A percentile compares a stretch with the other conserved stretches of the same genome.
These are phyloP conservation scores for Hydriomena furcata DNA, from an alignment of 2,888 invertebrate species.

Conservation along the genomic window DNA sequence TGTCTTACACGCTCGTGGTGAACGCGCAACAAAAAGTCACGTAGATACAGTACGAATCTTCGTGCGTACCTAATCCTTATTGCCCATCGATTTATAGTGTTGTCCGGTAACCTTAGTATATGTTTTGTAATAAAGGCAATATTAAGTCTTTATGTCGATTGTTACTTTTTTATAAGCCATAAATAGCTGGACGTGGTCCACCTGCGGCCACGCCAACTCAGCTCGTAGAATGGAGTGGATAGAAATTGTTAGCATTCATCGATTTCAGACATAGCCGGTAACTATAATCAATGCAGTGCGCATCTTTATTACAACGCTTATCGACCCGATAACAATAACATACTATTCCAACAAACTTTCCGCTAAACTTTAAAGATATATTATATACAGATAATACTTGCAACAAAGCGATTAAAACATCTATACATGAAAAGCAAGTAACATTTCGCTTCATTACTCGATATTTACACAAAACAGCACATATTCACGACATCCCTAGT, in stretches of 20 bases:
- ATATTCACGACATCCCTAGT: not conserved
- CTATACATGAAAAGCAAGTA: conserved; percentile 68
- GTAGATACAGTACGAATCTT: too few species aligned
- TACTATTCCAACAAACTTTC: conserved; percentile 33
- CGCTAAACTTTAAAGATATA: conserved; percentile 40
- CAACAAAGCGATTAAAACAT: conserved; percentile 64
- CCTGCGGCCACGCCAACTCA: too few species aligned
- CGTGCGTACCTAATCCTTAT: too few species aligned
- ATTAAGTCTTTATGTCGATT: too few species aligned
- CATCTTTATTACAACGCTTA: conserved; percentile 22
- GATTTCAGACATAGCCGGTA: conserved; percentile 7
- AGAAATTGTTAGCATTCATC: conserved; percentile 1
- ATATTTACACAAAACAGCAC: conserved; percentile 26
- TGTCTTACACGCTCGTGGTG: too few species aligned
- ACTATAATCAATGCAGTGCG: not conserved
- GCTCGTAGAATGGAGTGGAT: not conserved
- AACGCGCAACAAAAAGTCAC: too few species aligned
- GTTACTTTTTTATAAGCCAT: too few species aligned
- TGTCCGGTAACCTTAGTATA: too few species aligned
- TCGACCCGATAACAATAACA: conserved; percentile 28
- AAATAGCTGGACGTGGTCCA: too few species aligned
- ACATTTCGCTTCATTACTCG: conserved; percentile 40
- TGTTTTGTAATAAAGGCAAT: too few species aligned
- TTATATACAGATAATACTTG: conserved; percentile 57
- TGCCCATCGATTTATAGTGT: too few species aligned